Evolutionary conservation across 1,140 invertebrate genomes (phyloP).

Genomic region (Drosophila nikananu): DNA sequence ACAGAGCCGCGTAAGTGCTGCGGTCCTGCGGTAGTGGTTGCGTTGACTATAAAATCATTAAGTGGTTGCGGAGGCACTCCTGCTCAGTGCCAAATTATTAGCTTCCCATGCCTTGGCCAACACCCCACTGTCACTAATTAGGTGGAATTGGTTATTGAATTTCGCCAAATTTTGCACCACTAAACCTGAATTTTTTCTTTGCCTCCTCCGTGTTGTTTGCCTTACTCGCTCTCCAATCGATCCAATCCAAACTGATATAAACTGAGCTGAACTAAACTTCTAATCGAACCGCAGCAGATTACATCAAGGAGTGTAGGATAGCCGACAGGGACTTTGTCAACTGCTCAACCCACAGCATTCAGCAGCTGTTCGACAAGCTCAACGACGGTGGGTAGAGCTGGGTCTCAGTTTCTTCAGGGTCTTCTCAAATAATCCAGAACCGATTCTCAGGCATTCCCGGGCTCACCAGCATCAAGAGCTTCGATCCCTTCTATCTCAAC

Average conservation of each 20-base stretch:
- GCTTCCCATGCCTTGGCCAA: slow-evolving; percentile 14
- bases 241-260: slow-evolving; percentile 22
- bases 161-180: slow-evolving; percentile 63
- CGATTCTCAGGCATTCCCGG: slow-evolving; percentile 75
- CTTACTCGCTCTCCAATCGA: slow-evolving; percentile 31
- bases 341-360: slow-evolving; percentile 88
- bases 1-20: slow-evolving; percentile 80
- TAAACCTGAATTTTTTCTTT: slow-evolving; percentile 76
- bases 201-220: slow-evolving; percentile 41
- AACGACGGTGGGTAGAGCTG: slow-evolving; percentile 80
- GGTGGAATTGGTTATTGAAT: slow-evolving; percentile 10
- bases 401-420: neutral
- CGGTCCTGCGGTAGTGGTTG: neutral
- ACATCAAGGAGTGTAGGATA: slow-evolving; percentile 88
- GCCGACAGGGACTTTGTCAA: slow-evolving; percentile 88
- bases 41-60: neutral
- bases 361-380: slow-evolving; percentile 88
- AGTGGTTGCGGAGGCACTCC: neutral
- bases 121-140: slow-evolving; percentile 66
- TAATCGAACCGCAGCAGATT: slow-evolving; percentile 87
- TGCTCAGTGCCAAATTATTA: too few relatives aligned
- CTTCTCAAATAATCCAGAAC: neutral
- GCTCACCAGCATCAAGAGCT: slow-evolving; percentile 86
- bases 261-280: slow-evolving; percentile 60
- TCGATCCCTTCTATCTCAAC: slow-evolving; percentile 89